Evolutionary conservation across 2,113 vertebrate species (phyloP).

Genomic region (Plecotus auritus): DNA sequence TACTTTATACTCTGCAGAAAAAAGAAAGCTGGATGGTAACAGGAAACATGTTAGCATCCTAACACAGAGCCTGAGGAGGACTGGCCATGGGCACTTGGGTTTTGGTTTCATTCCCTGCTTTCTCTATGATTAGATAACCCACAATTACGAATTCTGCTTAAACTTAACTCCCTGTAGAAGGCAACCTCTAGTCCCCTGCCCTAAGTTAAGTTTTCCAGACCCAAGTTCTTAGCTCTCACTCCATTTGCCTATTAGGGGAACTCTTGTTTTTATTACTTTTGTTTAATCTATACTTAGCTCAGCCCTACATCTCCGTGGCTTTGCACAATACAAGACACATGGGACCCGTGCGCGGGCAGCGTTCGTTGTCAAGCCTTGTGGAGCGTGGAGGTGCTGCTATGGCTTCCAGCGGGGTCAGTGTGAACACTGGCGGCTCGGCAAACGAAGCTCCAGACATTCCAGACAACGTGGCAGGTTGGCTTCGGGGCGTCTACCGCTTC

Average conservation of each 20-base stretch:
- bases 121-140: background rate
- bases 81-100: background rate
- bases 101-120: background rate
- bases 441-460: too few relatives aligned
- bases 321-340: background rate
- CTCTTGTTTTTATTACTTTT: background rate
- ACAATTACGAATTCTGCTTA: background rate
- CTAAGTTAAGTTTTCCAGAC: background rate
- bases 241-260: background rate
- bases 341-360: too few relatives aligned
- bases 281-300: background rate
- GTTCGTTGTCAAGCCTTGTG: too few relatives aligned
- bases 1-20: constrained; percentile 20
- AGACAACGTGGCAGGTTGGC: too few relatives aligned
- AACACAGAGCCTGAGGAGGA: background rate
- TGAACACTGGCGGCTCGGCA: too few relatives aligned
- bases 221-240: background rate
- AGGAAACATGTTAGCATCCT: background rate
- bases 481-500: too few relatives aligned
- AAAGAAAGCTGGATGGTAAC: background rate
- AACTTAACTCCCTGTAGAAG: background rate
- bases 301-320: background rate
- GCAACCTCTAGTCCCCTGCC: background rate
- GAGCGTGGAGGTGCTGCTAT: too few relatives aligned
- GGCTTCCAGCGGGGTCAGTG: too few relatives aligned